Base-by-base conservation (phyloP, 1,140 invertebrate genomes). In the Maconellicoccus hirsutus region DNA sequence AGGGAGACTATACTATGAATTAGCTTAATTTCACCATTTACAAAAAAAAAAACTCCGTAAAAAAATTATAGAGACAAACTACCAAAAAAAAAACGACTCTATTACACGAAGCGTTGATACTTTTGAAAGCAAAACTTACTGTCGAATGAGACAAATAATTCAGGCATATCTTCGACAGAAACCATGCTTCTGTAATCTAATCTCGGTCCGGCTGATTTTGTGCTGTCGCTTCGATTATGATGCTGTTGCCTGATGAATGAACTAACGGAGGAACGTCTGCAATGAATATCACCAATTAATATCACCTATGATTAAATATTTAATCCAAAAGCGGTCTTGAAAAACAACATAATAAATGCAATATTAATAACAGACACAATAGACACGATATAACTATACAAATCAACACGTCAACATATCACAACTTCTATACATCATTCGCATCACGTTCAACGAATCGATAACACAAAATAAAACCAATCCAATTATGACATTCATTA, bases 161-260 rank as follows among this genome's bases (percentile, higher is more conserved):
- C 92, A 7, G 93, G 92, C 86, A 92, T 94, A 77, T 96, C 94
- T 74, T 96, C 93, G 71, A 94, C 88, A 25, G 91, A 93, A 70
- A 96, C 92, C 86, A 95, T 92, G 77, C 90, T 93, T 75, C 91
- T 86, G 76, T 94, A 94, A 78, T 93, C 91, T 70, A 94, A 81
- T 77, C 89, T 87, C 10, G 90, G 89, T 42, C 82, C 80, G 72
- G 83, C 82, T 26, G 86, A 73, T 70, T 86, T 59, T 42, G 72
- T 61, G 59, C 69, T 71, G 29, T 72, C 72, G 52, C 70, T 71
- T 29, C 72, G 73, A 80, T 76, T 80, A 79, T 52, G 79, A 78
- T 63, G 80, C 79, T 12, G 79, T 79, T 16, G 80, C 72, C 86
- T 84, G 75, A 88, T 88, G 76, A 89, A 89, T 6, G 89, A 89